These are phyloP conservation scores for Botia kubotai DNA, from an alignment of 2,797 vertebrate species.

Conservation along the genomic window DNA sequence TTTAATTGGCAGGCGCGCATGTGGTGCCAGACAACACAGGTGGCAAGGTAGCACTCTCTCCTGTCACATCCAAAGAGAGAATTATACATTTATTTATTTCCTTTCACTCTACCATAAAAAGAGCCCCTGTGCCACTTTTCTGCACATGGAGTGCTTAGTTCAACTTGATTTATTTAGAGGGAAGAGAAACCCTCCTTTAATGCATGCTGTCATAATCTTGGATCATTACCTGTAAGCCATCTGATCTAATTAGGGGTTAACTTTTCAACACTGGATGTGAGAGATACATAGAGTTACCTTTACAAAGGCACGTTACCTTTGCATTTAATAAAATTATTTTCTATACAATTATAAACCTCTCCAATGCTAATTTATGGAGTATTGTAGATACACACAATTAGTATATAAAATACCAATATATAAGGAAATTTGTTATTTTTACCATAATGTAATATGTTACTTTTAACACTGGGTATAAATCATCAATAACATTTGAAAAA, in stretches of 20 bases:
- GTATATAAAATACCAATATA: too few species aligned
- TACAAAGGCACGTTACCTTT: too few species aligned
- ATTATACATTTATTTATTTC: conserved; percentile 76
- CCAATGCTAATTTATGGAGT: too few species aligned
- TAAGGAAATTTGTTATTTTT: too few species aligned
- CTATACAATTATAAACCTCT: too few species aligned
- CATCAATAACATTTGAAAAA: neutral
- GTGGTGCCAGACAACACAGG: conserved; percentile 73
- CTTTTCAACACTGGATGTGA: conserved; percentile 32
- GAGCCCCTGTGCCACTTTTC: neutral
- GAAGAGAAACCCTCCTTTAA: conserved; percentile 38
- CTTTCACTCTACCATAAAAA: conserved; percentile 29
- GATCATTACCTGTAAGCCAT: conserved; percentile 47
- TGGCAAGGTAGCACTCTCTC: conserved; percentile 71
- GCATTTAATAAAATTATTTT: too few species aligned
- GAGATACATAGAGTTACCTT: neutral
- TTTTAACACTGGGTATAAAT: neutral
- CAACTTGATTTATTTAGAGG: conserved; percentile 43
- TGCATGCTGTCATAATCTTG: conserved; percentile 30
- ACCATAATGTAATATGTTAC: too few species aligned
- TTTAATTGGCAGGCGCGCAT: conserved; percentile 78
- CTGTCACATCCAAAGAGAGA: conserved; percentile 73
- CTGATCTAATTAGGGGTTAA: conserved; percentile 9
- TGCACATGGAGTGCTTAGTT: conserved; percentile 27
- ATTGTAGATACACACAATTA: too few species aligned